phyloP scores from a whole-genome alignment of 2,797 vertebrate genomes.

The Champsocephalus esox region DNA sequence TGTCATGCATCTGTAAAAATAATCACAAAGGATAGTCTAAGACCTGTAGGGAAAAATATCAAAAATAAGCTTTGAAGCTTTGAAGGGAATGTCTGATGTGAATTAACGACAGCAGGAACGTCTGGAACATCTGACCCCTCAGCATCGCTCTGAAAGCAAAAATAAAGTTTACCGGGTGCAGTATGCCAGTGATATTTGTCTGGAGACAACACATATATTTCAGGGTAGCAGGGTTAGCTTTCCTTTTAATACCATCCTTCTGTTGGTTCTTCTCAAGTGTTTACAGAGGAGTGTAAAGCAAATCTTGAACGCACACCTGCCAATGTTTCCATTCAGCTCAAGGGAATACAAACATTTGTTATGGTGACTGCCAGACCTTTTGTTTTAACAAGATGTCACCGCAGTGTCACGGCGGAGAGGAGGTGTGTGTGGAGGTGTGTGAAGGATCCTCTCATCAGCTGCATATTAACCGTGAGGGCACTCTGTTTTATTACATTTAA shows the following conservation, averaged over 20 bases:
- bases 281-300: background rate
- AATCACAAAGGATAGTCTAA: background rate
- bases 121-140: too few relatives aligned
- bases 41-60: background rate
- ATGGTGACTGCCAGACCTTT: slow-evolving; percentile 7
- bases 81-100: background rate
- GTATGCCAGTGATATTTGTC: background rate
- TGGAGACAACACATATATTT: too few relatives aligned
- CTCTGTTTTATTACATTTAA: background rate
- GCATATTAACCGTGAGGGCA: background rate
- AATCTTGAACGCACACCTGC: background rate
- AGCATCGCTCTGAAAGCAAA: background rate
- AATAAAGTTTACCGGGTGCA: background rate
- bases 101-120: background rate
- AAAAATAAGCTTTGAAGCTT: background rate
- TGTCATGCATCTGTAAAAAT: background rate
- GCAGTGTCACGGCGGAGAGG: slow-evolving; percentile 13
- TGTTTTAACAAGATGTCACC: slow-evolving; percentile 31
- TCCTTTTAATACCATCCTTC: background rate
- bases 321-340: background rate
- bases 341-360: background rate
- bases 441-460: slow-evolving; percentile 25
- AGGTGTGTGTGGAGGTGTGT: slow-evolving; percentile 34
- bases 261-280: background rate
- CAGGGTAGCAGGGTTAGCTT: too few relatives aligned